Base-by-base conservation (phyloP, 2,797 vertebrate genomes). In the Sphaeramia orbicularis region DNA sequence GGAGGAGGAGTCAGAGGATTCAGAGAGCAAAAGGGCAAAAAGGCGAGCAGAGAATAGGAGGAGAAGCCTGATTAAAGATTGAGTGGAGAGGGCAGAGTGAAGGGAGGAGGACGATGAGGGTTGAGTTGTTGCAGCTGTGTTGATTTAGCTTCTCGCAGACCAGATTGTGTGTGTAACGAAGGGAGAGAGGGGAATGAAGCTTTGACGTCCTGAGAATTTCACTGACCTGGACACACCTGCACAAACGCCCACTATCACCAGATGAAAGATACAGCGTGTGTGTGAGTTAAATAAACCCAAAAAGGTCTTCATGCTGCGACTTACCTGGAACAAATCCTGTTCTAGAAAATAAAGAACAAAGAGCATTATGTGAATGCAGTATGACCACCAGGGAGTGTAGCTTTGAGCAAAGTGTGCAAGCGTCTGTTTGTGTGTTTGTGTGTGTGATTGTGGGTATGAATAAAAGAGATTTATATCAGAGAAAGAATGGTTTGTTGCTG, bases 51-150 rank as follows among this genome's bases (percentile, higher is more conserved):
- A 67, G 45, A 59, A 43, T 50, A 69, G 75, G 69, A 84, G 83
- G 60, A 55, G 55, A 70, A 36, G 50, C 40, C 61, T 73, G 80
- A 75, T 74, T 84, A 78, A 85, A 78, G 78, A 81, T 79, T 70
- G 56, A 81, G 83, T 56, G 60, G 66, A 71, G 70, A 67, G 7
- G 49, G 51, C 61, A 63, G 66, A 80, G 48, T 49, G 74, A 82
- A 69, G 76, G 69, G 65, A 59, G 81, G 60, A 82, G 40, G 78
- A 65, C 13, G 65, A 65, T 37, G 68, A 71, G 53, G 54, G 62
- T 42, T 69, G 84, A 87, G 87, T 82, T 81, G 68, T 60, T 89
- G 86, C 89, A 92, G 90, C 91, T 93, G 90, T 92, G 89, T 90
- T 91, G 81, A 80, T 88, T 87, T 88, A 86, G 81, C 71, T 76